phyloP scores from a whole-genome alignment of 2,888 invertebrate species.

The Pogonocherus hispidulus region DNA sequence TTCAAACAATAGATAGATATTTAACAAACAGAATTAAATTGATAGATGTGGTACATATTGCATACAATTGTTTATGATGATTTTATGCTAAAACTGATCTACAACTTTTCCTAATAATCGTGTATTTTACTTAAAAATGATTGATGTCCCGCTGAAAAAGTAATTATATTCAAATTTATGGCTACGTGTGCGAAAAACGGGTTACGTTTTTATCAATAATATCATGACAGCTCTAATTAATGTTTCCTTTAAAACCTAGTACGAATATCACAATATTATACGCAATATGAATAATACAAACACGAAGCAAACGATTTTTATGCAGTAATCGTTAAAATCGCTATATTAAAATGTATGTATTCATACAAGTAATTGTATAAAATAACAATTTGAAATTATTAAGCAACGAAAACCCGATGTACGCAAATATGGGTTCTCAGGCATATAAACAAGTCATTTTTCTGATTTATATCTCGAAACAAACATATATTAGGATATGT shows the following conservation, averaged over 20 bases:
- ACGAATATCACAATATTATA: constrained; percentile 1
- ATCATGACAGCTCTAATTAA: not conserved
- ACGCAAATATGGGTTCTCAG: constrained; percentile 22
- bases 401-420: constrained; percentile 26
- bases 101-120: not conserved
- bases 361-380: constrained; percentile 32
- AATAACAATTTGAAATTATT: constrained; percentile 32
- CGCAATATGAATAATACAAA: constrained; percentile 6
- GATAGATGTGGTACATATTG: no score
- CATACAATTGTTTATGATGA: not conserved
- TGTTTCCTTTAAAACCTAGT: not conserved
- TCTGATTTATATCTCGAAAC: constrained; percentile 31
- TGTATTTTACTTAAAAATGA: not conserved
- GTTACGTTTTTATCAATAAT: constrained; percentile 7
- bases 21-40: not conserved
- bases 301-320: constrained; percentile 16
- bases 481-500: constrained; percentile 25
- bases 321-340: constrained; percentile 25
- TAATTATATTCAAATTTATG: constrained; percentile 9
- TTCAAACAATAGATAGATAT: no score
- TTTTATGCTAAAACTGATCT: not conserved
- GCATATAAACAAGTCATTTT: constrained; percentile 30
- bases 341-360: constrained; percentile 29
- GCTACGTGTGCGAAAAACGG: not conserved
- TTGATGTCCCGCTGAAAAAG: not conserved